phyloP scores from a whole-genome alignment of 1,140 invertebrate species.

The Drosophila mayri region DNA sequence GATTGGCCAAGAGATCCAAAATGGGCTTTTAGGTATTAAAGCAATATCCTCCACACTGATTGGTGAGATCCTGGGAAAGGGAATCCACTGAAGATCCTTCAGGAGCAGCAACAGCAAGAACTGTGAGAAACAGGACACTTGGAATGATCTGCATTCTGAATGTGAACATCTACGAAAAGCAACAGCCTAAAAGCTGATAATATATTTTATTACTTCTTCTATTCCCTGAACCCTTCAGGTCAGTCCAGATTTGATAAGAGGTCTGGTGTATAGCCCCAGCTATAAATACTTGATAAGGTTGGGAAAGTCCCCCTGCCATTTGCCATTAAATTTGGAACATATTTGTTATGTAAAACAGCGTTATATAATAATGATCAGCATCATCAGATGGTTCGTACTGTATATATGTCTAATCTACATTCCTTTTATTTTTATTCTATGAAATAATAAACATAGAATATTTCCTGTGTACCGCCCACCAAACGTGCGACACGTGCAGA shows the following conservation, averaged over 20 bases:
- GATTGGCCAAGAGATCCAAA: slow-evolving; percentile 2
- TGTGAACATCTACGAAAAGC: neutral
- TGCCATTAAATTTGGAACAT: neutral
- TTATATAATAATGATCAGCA: neutral
- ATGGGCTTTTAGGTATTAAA: slow-evolving; percentile 4
- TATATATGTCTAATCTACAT: neutral
- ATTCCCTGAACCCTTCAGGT: neutral
- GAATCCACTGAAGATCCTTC: neutral
- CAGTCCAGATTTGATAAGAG: neutral
- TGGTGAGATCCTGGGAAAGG: neutral
- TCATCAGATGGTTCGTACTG: neutral
- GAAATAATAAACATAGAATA: slow-evolving; percentile 3
- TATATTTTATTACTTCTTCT: neutral
- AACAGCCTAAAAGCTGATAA: neutral
- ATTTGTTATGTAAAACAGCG: neutral
- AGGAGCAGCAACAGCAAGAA: neutral
- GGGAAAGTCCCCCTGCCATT: neutral
- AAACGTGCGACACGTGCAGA: slow-evolving; percentile 55
- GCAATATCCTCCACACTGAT: slow-evolving; percentile 16
- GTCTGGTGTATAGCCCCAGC: neutral
- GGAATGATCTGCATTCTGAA: neutral
- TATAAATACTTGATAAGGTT: slow-evolving; percentile 1
- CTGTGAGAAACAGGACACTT: neutral
- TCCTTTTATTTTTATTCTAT: neutral
- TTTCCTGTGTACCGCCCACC: neutral